A percentile compares a stretch with the other conserved stretches of the same genome.
phyloP scores from a whole-genome alignment of 2,113 vertebrate species.

The Chloroceryle aenea region DNA sequence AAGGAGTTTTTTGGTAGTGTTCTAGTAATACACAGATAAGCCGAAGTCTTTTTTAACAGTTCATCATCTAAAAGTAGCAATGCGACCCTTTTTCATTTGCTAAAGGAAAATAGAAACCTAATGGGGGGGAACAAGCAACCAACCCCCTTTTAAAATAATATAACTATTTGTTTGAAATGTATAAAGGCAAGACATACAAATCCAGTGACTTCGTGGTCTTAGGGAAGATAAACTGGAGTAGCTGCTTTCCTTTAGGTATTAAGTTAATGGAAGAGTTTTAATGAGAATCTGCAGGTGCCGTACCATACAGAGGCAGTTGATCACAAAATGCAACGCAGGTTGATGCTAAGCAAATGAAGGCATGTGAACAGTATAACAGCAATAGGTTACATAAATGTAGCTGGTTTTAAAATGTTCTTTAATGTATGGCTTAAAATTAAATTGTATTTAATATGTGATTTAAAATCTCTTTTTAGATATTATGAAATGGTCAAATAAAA shows the following conservation, averaged over 20 bases:
- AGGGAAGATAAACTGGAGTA: background rate
- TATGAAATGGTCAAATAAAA: background rate
- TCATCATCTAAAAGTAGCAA: background rate
- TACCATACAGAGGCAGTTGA: background rate
- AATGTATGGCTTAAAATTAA: background rate
- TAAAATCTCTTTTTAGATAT: background rate
- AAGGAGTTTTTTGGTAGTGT: background rate
- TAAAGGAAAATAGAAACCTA: background rate
- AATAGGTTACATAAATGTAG: background rate
- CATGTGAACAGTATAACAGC: background rate
- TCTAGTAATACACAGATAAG: background rate
- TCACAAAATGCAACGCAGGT: background rate
- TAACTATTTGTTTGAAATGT: background rate
- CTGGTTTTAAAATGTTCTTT: background rate
- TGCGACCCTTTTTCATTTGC: background rate
- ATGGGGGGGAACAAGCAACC: background rate
- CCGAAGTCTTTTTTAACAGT: background rate
- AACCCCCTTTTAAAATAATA: background rate
- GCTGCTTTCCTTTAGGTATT: background rate
- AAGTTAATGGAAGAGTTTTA: background rate
- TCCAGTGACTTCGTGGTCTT: background rate
- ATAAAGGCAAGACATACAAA: background rate
- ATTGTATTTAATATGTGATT: background rate
- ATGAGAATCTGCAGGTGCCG: background rate
- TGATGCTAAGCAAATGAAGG: background rate